phyloP scores from a whole-genome alignment of 2,797 vertebrate genomes.

The Corythornis leucogaster region DNA sequence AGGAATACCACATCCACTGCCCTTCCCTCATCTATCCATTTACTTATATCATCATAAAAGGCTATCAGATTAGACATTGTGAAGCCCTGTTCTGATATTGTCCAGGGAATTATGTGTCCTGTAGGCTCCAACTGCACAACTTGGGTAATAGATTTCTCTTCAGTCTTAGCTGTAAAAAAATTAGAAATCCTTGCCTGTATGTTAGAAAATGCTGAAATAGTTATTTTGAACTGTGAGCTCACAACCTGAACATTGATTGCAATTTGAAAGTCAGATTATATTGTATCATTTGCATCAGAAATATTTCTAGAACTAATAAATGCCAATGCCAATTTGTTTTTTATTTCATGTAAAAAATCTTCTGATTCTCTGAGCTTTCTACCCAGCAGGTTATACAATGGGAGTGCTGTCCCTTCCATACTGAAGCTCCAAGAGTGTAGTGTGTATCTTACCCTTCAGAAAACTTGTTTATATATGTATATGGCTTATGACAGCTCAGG shows the following conservation, averaged over 20 bases:
- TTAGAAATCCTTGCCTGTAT: neutral
- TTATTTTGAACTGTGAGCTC: neutral
- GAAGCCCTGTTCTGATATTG: neutral
- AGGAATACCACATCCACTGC: too few species aligned
- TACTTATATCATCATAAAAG: too few species aligned
- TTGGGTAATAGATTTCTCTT: neutral
- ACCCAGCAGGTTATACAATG: neutral
- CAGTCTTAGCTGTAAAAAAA: neutral
- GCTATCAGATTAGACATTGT: neutral
- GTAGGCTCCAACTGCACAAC: neutral
- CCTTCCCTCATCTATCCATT: too few species aligned
- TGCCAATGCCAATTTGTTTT: neutral
- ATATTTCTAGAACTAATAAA: neutral
- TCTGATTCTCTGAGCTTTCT: neutral
- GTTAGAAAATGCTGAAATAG: neutral
- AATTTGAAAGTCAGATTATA: conserved; percentile 29
- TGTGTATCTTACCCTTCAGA: neutral
- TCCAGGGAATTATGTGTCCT: neutral
- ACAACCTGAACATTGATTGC: neutral
- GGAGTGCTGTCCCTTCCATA: neutral
- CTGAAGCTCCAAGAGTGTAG: neutral
- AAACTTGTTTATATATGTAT: neutral
- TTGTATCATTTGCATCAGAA: neutral
- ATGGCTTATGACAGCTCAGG: neutral
- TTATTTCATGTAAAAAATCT: neutral